Evolutionary conservation across 2,797 vertebrate genomes (phyloP).

Genomic region (Glyptemys insculpta): DNA sequence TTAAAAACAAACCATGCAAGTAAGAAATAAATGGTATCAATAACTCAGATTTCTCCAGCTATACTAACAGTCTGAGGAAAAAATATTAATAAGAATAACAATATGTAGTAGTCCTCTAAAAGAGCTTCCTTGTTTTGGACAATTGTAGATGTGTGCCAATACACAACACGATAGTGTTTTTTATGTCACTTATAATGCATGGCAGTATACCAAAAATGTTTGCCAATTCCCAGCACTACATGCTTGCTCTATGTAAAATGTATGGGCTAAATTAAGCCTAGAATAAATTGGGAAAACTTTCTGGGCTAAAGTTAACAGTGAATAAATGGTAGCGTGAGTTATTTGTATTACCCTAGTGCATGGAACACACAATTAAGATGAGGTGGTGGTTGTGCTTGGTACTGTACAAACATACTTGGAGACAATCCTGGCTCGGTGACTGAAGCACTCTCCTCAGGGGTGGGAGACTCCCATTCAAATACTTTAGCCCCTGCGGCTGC

Average conservation of each 20-base stretch:
- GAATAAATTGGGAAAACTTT: constrained; percentile 18
- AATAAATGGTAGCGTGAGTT: background rate
- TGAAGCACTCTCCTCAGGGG: background rate
- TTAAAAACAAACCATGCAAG: background rate
- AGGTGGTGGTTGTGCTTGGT: constrained; percentile 37
- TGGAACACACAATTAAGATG: constrained; percentile 40
- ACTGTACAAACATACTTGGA: constrained; percentile 15
- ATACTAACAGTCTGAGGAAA: background rate
- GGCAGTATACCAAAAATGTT: constrained; percentile 23
- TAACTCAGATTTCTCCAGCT: constrained; percentile 30
- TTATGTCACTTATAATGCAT: constrained; percentile 17
- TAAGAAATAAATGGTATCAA: constrained; percentile 30
- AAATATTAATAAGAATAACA: background rate
- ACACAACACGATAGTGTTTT: constrained; percentile 11
- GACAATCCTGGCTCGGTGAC: background rate
- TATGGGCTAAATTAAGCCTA: background rate
- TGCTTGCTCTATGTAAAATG: background rate
- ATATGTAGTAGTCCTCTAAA: constrained; percentile 2
- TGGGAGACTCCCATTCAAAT: background rate
- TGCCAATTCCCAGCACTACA: background rate
- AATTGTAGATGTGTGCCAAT: background rate
- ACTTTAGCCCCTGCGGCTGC: background rate
- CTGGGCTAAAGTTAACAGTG: background rate
- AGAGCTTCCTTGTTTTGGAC: background rate
- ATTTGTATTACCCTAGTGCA: constrained; percentile 40